Percentiles rank a stretch among this genome's conserved stretches.
These are phyloP conservation scores for Argyra leucocephala DNA, from an alignment of 2,888 invertebrate genomes.

Conservation along the genomic window DNA sequence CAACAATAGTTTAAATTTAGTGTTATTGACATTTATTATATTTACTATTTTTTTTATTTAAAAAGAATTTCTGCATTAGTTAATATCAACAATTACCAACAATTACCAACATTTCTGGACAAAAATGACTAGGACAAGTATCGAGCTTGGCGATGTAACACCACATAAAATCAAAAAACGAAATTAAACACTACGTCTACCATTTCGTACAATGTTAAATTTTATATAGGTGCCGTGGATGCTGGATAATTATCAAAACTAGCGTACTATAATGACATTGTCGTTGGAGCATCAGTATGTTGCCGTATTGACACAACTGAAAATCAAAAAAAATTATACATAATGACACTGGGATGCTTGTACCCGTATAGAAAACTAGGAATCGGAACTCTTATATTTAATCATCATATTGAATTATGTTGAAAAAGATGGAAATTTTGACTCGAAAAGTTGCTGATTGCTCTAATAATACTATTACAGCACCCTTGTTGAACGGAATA, in stretches of 20 bases:
- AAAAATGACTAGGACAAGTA: slow-evolving; percentile 55
- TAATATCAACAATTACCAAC: no score
- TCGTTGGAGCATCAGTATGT: slow-evolving; percentile 98
- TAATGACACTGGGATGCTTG: slow-evolving; percentile 97
- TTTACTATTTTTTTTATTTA: no score
- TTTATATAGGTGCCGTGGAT: slow-evolving; percentile 96
- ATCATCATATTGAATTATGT: slow-evolving; percentile 95
- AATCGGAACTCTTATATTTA: slow-evolving; percentile 92
- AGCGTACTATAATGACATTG: slow-evolving; percentile 98
- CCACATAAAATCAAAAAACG: slow-evolving; percentile 96
- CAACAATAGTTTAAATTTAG: no score
- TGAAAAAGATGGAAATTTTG: slow-evolving; percentile 88
- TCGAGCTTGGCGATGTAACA: slow-evolving; percentile 96
- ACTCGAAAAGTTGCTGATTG: slow-evolving; percentile 50
- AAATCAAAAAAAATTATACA: slow-evolving; percentile 82
- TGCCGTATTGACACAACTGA: slow-evolving; percentile 91
- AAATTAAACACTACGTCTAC: slow-evolving; percentile 95
- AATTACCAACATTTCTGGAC: no score
- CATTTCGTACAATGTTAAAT: slow-evolving; percentile 97
- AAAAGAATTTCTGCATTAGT: no score
- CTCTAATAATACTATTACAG: background rate
- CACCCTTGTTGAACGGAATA: background rate
- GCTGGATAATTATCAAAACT: slow-evolving; percentile 95
- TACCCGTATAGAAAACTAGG: slow-evolving; percentile 94
- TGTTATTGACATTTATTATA: no score